Evolutionary conservation across 1,140 invertebrate species (phyloP), one percentile per base, ranked within the genome.

Genomic region (Gonatopus flavifemur): DNA sequence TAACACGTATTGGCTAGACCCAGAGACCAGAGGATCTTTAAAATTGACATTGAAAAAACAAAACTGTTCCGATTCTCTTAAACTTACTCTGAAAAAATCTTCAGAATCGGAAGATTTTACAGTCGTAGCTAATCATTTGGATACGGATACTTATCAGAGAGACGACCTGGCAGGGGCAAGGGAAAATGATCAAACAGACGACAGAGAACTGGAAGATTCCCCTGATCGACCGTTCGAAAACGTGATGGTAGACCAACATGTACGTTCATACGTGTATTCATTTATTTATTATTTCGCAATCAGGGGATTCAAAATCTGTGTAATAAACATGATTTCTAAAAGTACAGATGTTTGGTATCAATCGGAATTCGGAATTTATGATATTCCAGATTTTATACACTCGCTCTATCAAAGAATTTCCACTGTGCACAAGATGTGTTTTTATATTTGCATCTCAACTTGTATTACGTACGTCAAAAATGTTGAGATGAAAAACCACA

Each of bases 21-120:
- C 62, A 0, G 66, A 71, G 4, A 72, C 63, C 8, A 70, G 59
- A 25, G 72, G 75, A 3, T 63, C 65, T 1, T 44, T 78, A 7
- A 77, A 74, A 22, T 54, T 78, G 18, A 78, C 67, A 0, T 39
- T 78, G 5, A 78, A 74, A 21, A 76, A 73, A 25, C 70, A 74
- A 15, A 66, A 20, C 5, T 45, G 49, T 1, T 31, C 49, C 1
- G 72, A 77, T 32, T 60, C 69, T 4, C 35, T 77, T 1, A 77
- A 77, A 36, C 57, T 77, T 0, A 77, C 61, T 1, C 18, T 77
- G 1, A 77, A 72, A 42, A 77, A 77, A 35, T 76, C 72, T 4
- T 69, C 70, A 1, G 24, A 69, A 12, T 71, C 72, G 0, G 58
- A 75, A 35, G 66, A 71, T 37, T 78, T 78, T 39, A 66, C 66